Evolutionary conservation across 2,888 invertebrate genomes (phyloP), one percentile per base, ranked within the genome.

Genomic region (Acanthacorydalis orientalis): DNA sequence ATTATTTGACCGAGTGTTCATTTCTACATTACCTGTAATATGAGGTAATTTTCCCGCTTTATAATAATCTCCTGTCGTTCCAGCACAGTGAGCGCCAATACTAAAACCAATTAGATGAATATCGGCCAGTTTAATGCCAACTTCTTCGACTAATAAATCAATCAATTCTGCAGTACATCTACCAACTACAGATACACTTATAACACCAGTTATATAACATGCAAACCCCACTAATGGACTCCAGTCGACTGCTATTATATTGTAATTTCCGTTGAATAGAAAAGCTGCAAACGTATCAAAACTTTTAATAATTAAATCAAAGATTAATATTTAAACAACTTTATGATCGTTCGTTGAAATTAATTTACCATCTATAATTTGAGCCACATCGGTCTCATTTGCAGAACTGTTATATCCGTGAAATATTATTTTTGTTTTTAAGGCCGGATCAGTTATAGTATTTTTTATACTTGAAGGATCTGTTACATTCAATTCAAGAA

Each of bases 21-120:
- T 14, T 41, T 12, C 12, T 4, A 14, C 10, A 15, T 6, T 39
- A 46, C 46, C 39, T 11, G 46, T 39, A 16, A 46, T 31, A 7
- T 31, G 23, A 11, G 10, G 4, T 7, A 46, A 9, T 39, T 10
- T 6, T 7, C 46, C 46, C 11, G n/a, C 9, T 15, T 46, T 40
- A 11, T 35, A 23, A 38, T 39, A 9, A 10, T 39, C 2, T 31
- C 31, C 10, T 7, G 31, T 31, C 12, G 39, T 31, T 31, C 34
- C 46, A 31, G 39, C 16, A 31, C 15, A 12, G 14, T 46, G 46
- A 10, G 14, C 46, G 2, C 46, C 46, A 7, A 46, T 23, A 38
- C 46, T 46, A 32, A 31, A 32, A 31, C 46, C 46, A n/a, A 46
- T 31, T 10, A 46, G 31, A 32, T 46, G 46, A 32, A 46, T 39